Evolutionary conservation across 2,113 vertebrate species (phyloP).

Genomic region (Nesospiza acunhae): DNA sequence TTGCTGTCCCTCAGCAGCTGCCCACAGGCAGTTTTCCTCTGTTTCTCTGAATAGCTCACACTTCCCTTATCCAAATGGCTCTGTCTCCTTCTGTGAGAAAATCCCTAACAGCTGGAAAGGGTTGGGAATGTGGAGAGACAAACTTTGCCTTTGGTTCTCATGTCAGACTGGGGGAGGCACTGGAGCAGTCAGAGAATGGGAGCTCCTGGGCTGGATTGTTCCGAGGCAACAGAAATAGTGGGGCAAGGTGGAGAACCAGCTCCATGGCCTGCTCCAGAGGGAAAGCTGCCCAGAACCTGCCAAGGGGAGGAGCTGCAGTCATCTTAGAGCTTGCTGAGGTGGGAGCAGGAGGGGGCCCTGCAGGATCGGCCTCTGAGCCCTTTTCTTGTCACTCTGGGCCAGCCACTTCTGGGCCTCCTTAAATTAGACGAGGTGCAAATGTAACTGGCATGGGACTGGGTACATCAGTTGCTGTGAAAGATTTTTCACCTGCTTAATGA

Average conservation of each 20-base stretch:
- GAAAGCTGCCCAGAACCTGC: neutral
- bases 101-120: neutral
- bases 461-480: neutral
- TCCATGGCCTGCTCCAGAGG: neutral
- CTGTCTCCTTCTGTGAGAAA: neutral
- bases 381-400: neutral
- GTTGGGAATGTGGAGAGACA: neutral
- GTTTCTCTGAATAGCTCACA: neutral
- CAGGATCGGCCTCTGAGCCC: rapidly evolving
- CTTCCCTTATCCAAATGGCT: neutral
- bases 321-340: neutral
- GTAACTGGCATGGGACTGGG: neutral
- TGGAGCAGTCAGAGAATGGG: neutral
- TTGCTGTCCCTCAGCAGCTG: neutral
- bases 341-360: neutral
- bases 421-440: neutral
- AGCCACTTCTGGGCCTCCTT: neutral
- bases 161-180: neutral
- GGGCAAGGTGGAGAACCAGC: neutral
- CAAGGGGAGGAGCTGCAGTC: neutral
- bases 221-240: neutral
- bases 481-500: neutral
- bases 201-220: neutral
- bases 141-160: neutral
- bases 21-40: neutral